Base-by-base conservation (phyloP, 2,113 vertebrate species). In the Alligator mississippiensis region DNA sequence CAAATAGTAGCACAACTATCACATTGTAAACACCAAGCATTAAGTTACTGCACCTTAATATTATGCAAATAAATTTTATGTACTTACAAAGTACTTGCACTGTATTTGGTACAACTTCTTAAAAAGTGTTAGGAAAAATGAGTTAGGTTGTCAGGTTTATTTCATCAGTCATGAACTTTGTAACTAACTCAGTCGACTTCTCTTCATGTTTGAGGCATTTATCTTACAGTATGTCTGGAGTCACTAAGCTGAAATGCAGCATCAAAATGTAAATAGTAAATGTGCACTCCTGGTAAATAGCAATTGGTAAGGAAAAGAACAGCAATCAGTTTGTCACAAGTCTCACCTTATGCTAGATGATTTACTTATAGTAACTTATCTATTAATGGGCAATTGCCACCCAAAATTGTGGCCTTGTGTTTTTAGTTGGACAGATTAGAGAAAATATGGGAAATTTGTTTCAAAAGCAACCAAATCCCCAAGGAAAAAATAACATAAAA, bases 1-100 rank as follows among this genome's bases (percentile, higher is more conserved):
- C 89, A 92, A 60, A 86, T 80, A 80, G 75, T 82, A 94, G 66
- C 83, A 94, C 92, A 94, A 82, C 96, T 93, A 93, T 92, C 93
- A 96, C 78, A 0, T 95, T 96, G 93, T 96, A 95, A 97, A 96
- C 93, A 80, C 93, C 77, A 27, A 0, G 15, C 78, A 63, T 91
- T 92, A 93, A 93, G n/a, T 94, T 95, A 93, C 91, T 80, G 93
- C 77, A 89, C 90, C 90, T 91, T 72, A 14, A 95, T 94, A 96
- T 95, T 93, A 96, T 84, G 88, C 90, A 96, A 95, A 96, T 90
- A 94, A 85, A 93, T 86, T 77, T 16, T 38, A 25, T 38, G 77
- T 38, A 84, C 80, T 95, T 77, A 89, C 85, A 92, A 95, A 94
- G 47, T 81, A n/a, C 75, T 74, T 82, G 70, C 75, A 81, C 89